Conservation (phyloP, 2,888 invertebrate genomes). For the Lampropteryx suffumata region DNA sequence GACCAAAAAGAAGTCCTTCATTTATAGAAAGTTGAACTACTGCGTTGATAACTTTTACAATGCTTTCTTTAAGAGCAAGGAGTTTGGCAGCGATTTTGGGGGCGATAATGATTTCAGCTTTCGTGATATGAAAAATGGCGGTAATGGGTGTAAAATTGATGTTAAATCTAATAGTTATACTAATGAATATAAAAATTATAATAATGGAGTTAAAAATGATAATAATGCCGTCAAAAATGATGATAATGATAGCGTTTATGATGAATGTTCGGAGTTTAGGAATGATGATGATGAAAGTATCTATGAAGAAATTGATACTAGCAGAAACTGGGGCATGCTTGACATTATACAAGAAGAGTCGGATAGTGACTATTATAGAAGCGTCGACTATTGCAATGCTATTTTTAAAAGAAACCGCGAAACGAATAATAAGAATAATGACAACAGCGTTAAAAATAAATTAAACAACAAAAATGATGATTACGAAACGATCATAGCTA, state of each 20-base stretch:
- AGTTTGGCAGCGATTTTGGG: slow-evolving; percentile 56
- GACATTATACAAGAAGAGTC: slow-evolving; percentile 77
- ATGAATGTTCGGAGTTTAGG: slow-evolving; percentile 30
- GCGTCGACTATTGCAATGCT: slow-evolving; percentile 69
- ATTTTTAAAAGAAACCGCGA: slow-evolving; percentile 32
- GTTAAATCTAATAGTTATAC: slow-evolving; percentile 3
- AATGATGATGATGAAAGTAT: slow-evolving; percentile 64
- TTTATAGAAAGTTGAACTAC: slow-evolving; percentile 75
- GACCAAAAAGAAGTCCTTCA: slow-evolving; percentile 58
- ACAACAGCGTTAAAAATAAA: slow-evolving; percentile 20
- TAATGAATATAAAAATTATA: background rate
- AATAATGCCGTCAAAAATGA: slow-evolving; percentile 5
- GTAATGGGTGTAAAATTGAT: background rate
- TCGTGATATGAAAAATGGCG: slow-evolving; percentile 20
- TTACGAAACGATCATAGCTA: slow-evolving; percentile 33
- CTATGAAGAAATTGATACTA: slow-evolving; percentile 67
- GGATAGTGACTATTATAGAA: slow-evolving; percentile 76
- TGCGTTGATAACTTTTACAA: slow-evolving; percentile 78
- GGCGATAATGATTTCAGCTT: slow-evolving; percentile 24
- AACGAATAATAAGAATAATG: slow-evolving; percentile 19
- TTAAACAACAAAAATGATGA: slow-evolving; percentile 26
- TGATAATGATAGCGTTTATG: slow-evolving; percentile 36
- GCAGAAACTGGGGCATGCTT: slow-evolving; percentile 56
- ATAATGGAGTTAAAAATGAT: background rate
- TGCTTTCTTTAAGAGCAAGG: slow-evolving; percentile 66